Conservation (phyloP, 1,140 invertebrate genomes). For the Papilio machaon region DNA sequence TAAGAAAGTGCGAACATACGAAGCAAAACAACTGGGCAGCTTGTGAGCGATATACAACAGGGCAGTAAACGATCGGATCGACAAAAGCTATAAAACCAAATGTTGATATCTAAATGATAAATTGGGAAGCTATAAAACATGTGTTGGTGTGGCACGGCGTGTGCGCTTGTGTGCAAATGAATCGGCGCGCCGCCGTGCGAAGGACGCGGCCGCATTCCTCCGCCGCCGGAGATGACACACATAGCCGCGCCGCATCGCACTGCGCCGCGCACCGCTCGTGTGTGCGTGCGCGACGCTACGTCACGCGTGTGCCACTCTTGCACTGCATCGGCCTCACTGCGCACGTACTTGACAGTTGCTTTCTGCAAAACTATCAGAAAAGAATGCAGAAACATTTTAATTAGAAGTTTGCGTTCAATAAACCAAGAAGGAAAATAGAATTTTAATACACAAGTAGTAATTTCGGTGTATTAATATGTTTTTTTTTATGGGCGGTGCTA, state of each 20-base stretch:
- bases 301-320: slow-evolving; percentile 59
- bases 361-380: not conserved
- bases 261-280: slow-evolving; percentile 28
- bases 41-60: slow-evolving; percentile 40
- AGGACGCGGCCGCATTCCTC: slow-evolving; percentile 79
- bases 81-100: slow-evolving; percentile 53
- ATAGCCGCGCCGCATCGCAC: slow-evolving; percentile 61
- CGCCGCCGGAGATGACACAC: slow-evolving; percentile 69
- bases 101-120: slow-evolving; percentile 63
- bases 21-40: slow-evolving; percentile 40
- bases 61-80: slow-evolving; percentile 40
- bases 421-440: not conserved
- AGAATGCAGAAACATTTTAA: not conserved
- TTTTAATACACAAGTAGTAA: too few species aligned
- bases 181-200: slow-evolving; percentile 64
- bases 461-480: too few species aligned
- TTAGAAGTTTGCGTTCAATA: too few species aligned
- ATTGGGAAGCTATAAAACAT: slow-evolving; percentile 76
- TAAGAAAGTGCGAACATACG: slow-evolving; percentile 23
- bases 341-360: slow-evolving; percentile 18
- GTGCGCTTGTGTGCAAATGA: slow-evolving; percentile 75
- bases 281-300: slow-evolving; percentile 52
- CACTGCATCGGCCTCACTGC: slow-evolving; percentile 48
- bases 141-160: slow-evolving; percentile 55
- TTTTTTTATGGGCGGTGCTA: too few species aligned